Base-by-base conservation (phyloP, 2,113 vertebrate genomes). In the Isichthys henryi region DNA sequence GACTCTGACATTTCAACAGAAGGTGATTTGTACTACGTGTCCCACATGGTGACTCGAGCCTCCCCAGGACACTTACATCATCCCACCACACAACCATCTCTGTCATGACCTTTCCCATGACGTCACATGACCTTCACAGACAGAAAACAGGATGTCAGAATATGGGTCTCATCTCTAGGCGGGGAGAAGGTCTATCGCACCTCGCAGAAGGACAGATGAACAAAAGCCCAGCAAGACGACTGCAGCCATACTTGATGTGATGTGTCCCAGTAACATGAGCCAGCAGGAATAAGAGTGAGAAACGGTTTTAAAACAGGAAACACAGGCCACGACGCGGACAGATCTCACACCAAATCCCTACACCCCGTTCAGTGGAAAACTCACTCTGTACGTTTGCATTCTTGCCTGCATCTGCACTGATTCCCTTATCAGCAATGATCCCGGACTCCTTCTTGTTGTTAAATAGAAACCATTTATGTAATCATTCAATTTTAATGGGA, bases 391-490 rank as follows among this genome's bases (percentile, higher is more conserved):
- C 19, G 5, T 80, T 8, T 80, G 58, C n/a, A 66, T 39, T 39
- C 0, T 39, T 39, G 5, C 74, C 15, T 19, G 11, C 15, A 4
- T 43, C 35, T 35, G 39, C 5, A 8, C 70, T 13, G 74, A 80
- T 80, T 19, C 35, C 74, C 17, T 5, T 6, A 8, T 80, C 5
- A 19, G 35, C 10, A 2, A 80, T 11, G n/a, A 43, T 6, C 31
- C 35, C 15, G 0, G 74, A 43, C 1, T 43, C 5, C 74, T 19
- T 1, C 74, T 43, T 39, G 0, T 77, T 43, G 31, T 84, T 48
- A 84, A 45, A 84, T 84, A 84, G 23, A 84, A 84, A n/a, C 23
- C 82, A 84, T 23, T 48, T 48, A 84, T 43, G 45, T 48, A 84
- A 84, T 46, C 45, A n/a, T 84, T 46, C 2, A 13, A n/a, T 84